Evolutionary conservation across 2,797 vertebrate species (phyloP).

Genomic region (Amblyraja radiata): DNA sequence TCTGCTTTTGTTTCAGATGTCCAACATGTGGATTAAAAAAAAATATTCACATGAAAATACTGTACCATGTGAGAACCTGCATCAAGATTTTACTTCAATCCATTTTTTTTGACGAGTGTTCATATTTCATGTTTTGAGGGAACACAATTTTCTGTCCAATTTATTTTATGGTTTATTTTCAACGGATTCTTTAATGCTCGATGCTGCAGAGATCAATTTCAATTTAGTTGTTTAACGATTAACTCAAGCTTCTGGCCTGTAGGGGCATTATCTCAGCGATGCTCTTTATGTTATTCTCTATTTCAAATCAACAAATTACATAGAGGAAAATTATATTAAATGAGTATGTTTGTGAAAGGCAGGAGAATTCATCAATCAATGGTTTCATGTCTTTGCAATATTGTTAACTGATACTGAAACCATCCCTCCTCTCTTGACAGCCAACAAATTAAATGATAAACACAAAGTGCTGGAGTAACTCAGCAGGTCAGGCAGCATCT

Average conservation of each 20-base stretch:
- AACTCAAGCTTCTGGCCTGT: not conserved
- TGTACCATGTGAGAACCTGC: not conserved
- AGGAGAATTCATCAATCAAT: not conserved
- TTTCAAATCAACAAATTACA: not conserved
- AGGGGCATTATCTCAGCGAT: not conserved
- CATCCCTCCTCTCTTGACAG: too few relatives aligned
- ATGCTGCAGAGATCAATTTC: not conserved
- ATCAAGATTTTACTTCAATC: not conserved
- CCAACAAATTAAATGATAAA: too few relatives aligned
- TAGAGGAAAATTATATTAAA: not conserved
- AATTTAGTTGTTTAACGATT: not conserved
- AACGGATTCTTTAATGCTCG: too few relatives aligned
- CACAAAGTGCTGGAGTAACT: too few relatives aligned
- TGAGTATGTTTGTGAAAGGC: not conserved
- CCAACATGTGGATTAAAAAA: too few relatives aligned
- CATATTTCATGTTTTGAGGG: too few relatives aligned
- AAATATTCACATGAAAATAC: too few relatives aligned
- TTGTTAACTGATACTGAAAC: not conserved
- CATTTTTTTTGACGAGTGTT: too few relatives aligned
- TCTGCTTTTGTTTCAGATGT: too few relatives aligned
- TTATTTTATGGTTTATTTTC: too few relatives aligned
- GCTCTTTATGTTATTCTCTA: not conserved
- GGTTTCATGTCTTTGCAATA: not conserved
- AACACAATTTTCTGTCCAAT: too few relatives aligned
- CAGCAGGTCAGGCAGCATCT: too few relatives aligned